Conservation (phyloP, 2,797 vertebrate genomes). For the Salmo trutta region DNA sequence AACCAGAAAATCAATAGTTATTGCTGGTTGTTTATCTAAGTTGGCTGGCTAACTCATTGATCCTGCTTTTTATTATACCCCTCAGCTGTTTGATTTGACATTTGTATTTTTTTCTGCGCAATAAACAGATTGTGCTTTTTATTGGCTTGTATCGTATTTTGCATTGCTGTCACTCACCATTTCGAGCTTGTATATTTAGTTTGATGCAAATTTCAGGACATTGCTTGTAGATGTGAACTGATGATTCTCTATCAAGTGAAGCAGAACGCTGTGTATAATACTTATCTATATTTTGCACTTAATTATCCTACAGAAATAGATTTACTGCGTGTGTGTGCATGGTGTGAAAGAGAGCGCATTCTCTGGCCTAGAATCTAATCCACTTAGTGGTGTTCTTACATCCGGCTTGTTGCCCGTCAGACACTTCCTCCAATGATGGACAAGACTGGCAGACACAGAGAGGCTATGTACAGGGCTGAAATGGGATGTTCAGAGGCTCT, state of each 20-base stretch:
- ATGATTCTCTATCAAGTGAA: not conserved
- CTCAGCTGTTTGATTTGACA: not conserved
- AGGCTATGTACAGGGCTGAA: not conserved
- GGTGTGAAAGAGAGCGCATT: not conserved
- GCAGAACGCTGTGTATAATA: not conserved
- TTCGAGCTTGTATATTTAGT: not conserved
- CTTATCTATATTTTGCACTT: not conserved
- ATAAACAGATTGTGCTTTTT: constrained; percentile 2
- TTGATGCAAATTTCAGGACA: not conserved
- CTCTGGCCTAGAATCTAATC: constrained; percentile 22
- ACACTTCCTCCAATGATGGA: not conserved
- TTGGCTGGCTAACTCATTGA: too few relatives aligned
- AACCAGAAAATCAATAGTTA: not conserved
- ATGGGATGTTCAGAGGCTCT: not conserved
- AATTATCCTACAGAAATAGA: not conserved
- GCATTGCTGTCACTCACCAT: not conserved
- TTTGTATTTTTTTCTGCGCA: not conserved
- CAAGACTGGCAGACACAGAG: not conserved
- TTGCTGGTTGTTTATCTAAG: too few relatives aligned
- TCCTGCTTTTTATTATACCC: not conserved
- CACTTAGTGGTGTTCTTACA: constrained; percentile 9
- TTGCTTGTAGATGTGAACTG: not conserved
- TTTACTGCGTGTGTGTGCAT: not conserved
- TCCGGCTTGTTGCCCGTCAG: not conserved
- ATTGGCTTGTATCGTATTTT: not conserved